Percentiles rank a stretch among this genome's conserved stretches.
These are phyloP conservation scores for Drosophila austrosaltans DNA, from an alignment of 2,888 invertebrate species.

Conservation along the genomic window DNA sequence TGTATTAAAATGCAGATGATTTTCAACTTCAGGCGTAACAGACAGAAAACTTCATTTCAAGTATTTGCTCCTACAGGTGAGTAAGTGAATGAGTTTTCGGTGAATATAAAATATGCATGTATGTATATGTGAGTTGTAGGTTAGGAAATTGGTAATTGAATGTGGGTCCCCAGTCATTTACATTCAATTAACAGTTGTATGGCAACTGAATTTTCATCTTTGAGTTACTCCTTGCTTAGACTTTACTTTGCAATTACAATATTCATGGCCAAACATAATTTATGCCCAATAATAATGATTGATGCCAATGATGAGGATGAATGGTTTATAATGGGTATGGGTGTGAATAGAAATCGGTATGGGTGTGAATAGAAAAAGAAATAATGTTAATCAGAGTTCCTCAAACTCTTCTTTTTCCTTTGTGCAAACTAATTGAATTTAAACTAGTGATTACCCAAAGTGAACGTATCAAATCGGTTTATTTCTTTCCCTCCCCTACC, in stretches of 20 bases:
- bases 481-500: conserved; percentile 13
- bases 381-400: background rate
- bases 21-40: conserved; percentile 49
- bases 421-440: background rate
- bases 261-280: conserved; percentile 35
- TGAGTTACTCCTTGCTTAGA: conserved; percentile 39
- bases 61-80: conserved; percentile 52
- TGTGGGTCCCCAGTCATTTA: conserved; percentile 62
- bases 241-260: conserved; percentile 24
- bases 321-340: background rate
- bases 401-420: too few species aligned
- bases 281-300: background rate
- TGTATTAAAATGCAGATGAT: conserved; percentile 62
- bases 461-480: conserved; percentile 46
- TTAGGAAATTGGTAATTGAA: conserved; percentile 61
- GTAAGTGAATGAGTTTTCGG: background rate
- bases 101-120: background rate
- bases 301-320: background rate
- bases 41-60: conserved; percentile 35
- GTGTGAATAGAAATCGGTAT: background rate
- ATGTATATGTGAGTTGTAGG: background rate
- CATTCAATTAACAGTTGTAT: conserved; percentile 72
- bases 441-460: background rate
- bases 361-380: background rate
- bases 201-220: conserved; percentile 40